phyloP scores from a whole-genome alignment of 1,140 invertebrate species.

The Mercenaria mercenaria region DNA sequence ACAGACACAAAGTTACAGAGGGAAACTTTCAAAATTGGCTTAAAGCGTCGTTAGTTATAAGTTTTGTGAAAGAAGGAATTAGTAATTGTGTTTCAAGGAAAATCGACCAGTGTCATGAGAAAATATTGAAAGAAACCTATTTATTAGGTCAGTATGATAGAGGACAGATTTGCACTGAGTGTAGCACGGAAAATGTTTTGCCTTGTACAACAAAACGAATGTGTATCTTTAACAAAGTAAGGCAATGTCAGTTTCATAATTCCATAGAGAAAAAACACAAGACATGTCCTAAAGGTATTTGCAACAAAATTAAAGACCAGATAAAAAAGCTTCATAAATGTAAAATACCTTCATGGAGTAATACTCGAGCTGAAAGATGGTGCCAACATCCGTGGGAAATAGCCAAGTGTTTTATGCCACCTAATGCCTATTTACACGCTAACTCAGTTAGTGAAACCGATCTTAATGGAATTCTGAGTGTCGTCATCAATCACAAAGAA shows the following conservation, averaged over 20 bases:
- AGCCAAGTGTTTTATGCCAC: constrained; percentile 17
- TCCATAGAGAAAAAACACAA: neutral
- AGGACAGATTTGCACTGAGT: too few species aligned
- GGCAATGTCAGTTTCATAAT: neutral
- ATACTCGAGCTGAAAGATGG: neutral
- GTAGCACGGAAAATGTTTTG: neutral
- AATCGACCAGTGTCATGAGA: neutral
- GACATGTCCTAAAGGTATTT: neutral
- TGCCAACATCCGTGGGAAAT: neutral
- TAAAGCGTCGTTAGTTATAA: neutral
- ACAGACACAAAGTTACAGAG: neutral
- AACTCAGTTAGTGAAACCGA: neutral
- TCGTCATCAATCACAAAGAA: neutral
- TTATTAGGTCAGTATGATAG: too few species aligned
- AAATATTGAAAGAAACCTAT: neutral
- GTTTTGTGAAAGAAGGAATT: neutral
- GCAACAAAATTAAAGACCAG: neutral
- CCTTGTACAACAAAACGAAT: neutral
- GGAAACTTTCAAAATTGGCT: constrained; percentile 4
- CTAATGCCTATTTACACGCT: neutral
- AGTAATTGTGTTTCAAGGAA: neutral
- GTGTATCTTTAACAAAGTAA: too few species aligned
- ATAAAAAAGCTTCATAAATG: neutral
- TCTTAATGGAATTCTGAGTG: constrained; percentile 2
- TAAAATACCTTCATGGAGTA: neutral